Evolutionary conservation across 2,888 invertebrate species (phyloP).

Genomic region (Pteria penguin): DNA sequence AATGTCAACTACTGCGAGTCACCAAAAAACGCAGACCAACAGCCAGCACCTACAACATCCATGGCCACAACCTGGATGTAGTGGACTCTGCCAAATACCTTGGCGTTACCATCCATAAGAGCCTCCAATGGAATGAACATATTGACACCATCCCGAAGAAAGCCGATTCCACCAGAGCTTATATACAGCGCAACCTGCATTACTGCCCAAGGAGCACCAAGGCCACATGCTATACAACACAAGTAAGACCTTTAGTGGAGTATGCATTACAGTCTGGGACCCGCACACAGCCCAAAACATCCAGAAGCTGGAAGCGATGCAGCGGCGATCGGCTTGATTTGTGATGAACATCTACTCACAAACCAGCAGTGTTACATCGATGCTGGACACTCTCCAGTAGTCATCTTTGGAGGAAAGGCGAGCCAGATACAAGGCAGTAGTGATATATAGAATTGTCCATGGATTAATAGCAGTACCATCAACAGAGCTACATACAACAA

Average conservation of each 20-base stretch:
- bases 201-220: not conserved
- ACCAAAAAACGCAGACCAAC: no score
- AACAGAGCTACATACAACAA: not conserved
- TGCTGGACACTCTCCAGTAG: slow-evolving; percentile 13
- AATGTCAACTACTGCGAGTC: not conserved
- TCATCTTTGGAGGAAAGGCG: no score
- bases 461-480: not conserved
- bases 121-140: not conserved
- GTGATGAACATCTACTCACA: not conserved
- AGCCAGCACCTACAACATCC: not conserved
- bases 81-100: not conserved
- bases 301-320: slow-evolving; percentile 3
- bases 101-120: no score
- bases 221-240: slow-evolving; percentile 9
- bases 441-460: slow-evolving; percentile 13
- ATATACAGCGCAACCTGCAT: not conserved
- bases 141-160: not conserved
- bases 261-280: not conserved
- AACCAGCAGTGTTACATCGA: slow-evolving; percentile 26
- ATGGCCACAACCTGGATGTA: not conserved
- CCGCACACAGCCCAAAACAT: slow-evolving; percentile 16
- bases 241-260: slow-evolving; percentile 10
- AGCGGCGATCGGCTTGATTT: not conserved
- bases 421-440: not conserved
- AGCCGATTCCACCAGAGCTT: not conserved